These are phyloP conservation scores for Linepithema humile DNA, from an alignment of 1,140 invertebrate genomes.

Conservation along the genomic window DNA sequence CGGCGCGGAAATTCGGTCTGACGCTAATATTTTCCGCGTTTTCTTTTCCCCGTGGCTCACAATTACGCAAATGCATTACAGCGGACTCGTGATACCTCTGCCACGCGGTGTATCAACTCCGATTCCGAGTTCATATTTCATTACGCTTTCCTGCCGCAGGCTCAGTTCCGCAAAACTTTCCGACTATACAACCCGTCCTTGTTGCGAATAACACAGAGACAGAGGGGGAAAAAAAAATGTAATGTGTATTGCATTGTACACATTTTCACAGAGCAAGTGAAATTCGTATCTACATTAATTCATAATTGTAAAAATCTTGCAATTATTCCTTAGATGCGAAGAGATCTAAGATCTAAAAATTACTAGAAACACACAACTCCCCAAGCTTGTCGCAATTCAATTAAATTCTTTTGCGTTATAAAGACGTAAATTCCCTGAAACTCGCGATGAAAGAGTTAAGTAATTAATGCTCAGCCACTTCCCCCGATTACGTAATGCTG, in stretches of 20 bases:
- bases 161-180: slow-evolving; percentile 33
- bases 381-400: neutral
- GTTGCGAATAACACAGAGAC: neutral
- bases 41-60: slow-evolving; percentile 47
- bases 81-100: slow-evolving; percentile 8
- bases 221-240: neutral
- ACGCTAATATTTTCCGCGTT: slow-evolving; percentile 41
- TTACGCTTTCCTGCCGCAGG: slow-evolving; percentile 43
- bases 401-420: slow-evolving; percentile 1
- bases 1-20: slow-evolving; percentile 14
- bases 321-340: neutral
- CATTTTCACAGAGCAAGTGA: neutral
- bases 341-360: neutral
- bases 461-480: slow-evolving; percentile 14
- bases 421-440: slow-evolving; percentile 23
- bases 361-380: neutral
- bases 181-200: neutral
- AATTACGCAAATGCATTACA: slow-evolving; percentile 56
- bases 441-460: slow-evolving; percentile 7
- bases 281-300: neutral
- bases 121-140: slow-evolving; percentile 46
- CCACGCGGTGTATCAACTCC: slow-evolving; percentile 15
- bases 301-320: neutral
- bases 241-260: neutral
- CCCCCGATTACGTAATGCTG: slow-evolving; percentile 24